Conservation (phyloP, 1,140 invertebrate genomes). For the Nixonia krombeini region DNA sequence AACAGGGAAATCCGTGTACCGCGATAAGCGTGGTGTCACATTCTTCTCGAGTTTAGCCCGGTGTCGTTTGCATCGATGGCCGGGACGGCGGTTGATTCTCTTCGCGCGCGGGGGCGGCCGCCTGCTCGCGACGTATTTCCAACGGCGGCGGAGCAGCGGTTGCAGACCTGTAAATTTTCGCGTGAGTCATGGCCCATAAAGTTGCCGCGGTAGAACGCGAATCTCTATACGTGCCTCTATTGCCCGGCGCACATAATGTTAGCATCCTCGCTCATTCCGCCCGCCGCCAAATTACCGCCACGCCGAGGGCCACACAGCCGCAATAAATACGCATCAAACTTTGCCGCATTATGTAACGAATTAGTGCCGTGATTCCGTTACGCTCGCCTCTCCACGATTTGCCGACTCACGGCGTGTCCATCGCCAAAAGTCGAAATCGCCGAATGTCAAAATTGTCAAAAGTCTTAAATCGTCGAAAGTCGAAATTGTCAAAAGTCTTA, state of each 20-base stretch:
- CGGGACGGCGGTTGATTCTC: conserved; percentile 14
- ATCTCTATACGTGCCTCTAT: conserved; percentile 23
- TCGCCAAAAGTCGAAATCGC: too few species aligned
- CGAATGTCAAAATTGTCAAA: too few species aligned
- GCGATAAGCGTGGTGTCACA: too few species aligned
- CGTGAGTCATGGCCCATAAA: conserved; percentile 46
- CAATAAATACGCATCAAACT: conserved; percentile 40
- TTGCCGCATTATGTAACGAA: conserved; percentile 28
- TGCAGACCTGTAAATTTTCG: conserved; percentile 39
- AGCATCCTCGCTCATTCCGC: conserved; percentile 18
- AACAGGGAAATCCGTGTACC: too few species aligned
- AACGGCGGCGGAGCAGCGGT: conserved; percentile 18
- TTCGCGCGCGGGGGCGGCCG: conserved; percentile 8
- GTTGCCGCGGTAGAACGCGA: conserved; percentile 30
- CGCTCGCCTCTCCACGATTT: too few species aligned
- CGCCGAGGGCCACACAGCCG: conserved; percentile 16
- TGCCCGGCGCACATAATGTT: conserved; percentile 29
- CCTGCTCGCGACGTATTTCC: conserved; percentile 29
- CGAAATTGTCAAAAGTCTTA: too few species aligned
- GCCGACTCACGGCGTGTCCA: too few species aligned
- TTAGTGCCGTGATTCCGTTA: conserved; percentile 16
- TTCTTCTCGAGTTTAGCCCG: too few species aligned
- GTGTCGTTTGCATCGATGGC: conserved; percentile 17
- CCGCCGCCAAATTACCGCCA: conserved; percentile 36
- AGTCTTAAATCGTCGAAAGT: too few species aligned